Base-by-base conservation (phyloP, 2,888 invertebrate species). In the Neocrepidodera transversa region DNA sequence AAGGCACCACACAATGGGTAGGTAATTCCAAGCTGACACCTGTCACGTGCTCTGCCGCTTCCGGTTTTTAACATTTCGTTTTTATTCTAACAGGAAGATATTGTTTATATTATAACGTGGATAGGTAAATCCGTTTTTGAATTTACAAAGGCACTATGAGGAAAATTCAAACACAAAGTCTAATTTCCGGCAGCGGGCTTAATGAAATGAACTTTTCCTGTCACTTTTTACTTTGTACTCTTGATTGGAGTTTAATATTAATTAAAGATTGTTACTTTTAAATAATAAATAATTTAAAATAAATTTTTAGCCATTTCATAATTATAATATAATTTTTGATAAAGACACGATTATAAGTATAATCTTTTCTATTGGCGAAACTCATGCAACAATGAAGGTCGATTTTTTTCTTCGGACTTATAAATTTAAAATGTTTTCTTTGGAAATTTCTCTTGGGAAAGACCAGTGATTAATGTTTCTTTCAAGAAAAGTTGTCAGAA, bases 51-150 rank as follows among this genome's bases (percentile, higher is more conserved):
- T 70, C 71, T 71, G 73, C 73, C 70, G 71, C 72, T 73, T 74
- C 71, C 72, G 71, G 66, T 71, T 70, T 64, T 71, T 70, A 73
- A 73, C 73, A 72, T 74, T 76, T 74, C 76, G 74, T 76, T 77
- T 76, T 76, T 77, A 77, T 76, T 77, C 76, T 76, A 73, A 67
- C 71, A 71, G 35, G 53, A 43, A 53, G 74, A 76, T 77, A 76
- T 77, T 76, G 77, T 76, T 76, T 74, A 53, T 43, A 43, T n/a
- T n/a, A n/a, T 38, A 35, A 36, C 35, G 43, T 23, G 35, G 53
- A 36, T 45, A 45, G 43, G 71, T 40, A 43, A 35, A 53, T 43
- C 53, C 53, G 13, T 43, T 35, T 53, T 18, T 35, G 43, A 43
- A 53, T 53, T 10, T 23, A 53, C 43, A 43, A 43, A 32, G 23